Evolutionary conservation across 2,888 invertebrate genomes (phyloP).

Genomic region (Cartodere bifasciata): DNA sequence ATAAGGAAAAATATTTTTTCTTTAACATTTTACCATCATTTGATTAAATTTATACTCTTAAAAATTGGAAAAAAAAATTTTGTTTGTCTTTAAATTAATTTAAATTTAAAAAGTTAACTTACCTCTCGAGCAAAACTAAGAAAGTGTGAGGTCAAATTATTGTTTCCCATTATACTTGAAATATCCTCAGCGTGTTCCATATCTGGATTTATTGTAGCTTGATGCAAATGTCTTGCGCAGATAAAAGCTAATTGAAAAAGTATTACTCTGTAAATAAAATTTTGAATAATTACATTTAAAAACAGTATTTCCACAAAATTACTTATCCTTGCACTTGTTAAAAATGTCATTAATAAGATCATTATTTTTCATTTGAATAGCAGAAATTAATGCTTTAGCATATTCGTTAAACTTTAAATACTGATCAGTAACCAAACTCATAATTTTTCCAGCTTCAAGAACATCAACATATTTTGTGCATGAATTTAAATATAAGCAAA

Average conservation of each 20-base stretch:
- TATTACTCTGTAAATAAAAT: conserved; percentile 45
- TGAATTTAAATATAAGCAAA: conserved; percentile 77
- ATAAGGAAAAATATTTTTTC: too few relatives aligned
- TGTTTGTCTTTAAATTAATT: too few relatives aligned
- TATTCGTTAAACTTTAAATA: conserved; percentile 80
- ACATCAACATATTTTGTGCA: conserved; percentile 95
- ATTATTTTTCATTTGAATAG: conserved; percentile 79
- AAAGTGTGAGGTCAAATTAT: conserved; percentile 86
- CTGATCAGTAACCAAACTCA: conserved; percentile 66
- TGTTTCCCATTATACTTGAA: conserved; percentile 85
- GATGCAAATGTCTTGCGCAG: conserved; percentile 87
- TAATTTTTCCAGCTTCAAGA: conserved; percentile 67
- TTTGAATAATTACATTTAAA: conserved; percentile 5
- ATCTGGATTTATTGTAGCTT: conserved; percentile 74
- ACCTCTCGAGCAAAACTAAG: conserved; percentile 85
- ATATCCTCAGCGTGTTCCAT: conserved; percentile 57
- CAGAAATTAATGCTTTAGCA: conserved; percentile 80
- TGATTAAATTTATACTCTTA: too few relatives aligned
- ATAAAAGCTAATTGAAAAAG: conserved; percentile 94
- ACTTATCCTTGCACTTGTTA: conserved; percentile 69
- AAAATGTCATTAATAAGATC: conserved; percentile 75
- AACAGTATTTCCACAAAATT: conserved; percentile 32
- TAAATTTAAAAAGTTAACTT: conserved; percentile 12
- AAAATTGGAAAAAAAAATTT: too few relatives aligned
- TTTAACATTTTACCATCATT: too few relatives aligned